Conservation (phyloP, 2,113 vertebrate genomes). For the Amazona guildingii region DNA sequence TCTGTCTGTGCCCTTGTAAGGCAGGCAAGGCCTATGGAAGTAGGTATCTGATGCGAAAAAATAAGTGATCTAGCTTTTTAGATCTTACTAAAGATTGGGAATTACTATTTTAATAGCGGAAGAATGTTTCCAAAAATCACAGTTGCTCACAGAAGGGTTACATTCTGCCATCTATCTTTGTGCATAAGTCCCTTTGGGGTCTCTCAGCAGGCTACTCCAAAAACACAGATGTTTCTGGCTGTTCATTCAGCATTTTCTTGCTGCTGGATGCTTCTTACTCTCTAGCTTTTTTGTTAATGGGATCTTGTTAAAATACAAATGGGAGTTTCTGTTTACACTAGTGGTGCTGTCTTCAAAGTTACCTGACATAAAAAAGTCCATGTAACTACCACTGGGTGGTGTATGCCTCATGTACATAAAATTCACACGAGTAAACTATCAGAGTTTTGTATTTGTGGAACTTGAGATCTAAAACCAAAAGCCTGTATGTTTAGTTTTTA, state of each 20-base stretch:
- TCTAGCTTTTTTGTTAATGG: background rate
- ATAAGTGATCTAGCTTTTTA: background rate
- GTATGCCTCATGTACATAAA: background rate
- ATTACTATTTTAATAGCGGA: background rate
- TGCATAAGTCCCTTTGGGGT: slow-evolving; percentile 49
- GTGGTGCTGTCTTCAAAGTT: background rate
- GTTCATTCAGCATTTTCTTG: slow-evolving; percentile 25
- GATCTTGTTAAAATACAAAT: background rate
- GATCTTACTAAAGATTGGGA: background rate
- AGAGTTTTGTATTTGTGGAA: background rate
- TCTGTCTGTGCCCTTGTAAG: background rate
- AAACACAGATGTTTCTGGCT: slow-evolving; percentile 65
- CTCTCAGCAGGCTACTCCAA: slow-evolving; percentile 46
- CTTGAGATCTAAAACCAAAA: background rate
- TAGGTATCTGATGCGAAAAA: background rate
- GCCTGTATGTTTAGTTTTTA: background rate
- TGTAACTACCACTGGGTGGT: background rate
- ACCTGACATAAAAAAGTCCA: background rate
- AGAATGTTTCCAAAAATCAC: slow-evolving; percentile 16
- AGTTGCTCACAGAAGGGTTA: slow-evolving; percentile 46
- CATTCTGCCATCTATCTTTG: slow-evolving; percentile 61
- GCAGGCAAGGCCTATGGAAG: background rate
- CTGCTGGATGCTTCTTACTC: background rate
- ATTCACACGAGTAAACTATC: background rate
- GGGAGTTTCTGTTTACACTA: background rate